A percentile compares a stretch with the other conserved stretches of the same genome.
Conservation (phyloP, 2,888 invertebrate species). For the Poecilobothrus nobilitatus region DNA sequence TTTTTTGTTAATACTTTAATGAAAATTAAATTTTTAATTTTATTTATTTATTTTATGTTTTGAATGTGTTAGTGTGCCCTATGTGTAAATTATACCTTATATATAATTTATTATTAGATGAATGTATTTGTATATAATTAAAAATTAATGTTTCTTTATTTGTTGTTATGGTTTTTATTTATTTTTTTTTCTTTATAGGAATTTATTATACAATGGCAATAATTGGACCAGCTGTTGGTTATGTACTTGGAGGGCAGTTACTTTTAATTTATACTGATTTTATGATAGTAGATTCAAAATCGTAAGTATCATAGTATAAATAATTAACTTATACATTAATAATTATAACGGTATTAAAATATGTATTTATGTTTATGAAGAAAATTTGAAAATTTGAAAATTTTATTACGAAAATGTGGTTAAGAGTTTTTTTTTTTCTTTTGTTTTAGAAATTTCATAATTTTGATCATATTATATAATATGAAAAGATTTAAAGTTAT, state of each 20-base stretch:
- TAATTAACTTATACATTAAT: no score
- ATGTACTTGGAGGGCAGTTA: constrained; percentile 75
- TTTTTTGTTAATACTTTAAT: not conserved
- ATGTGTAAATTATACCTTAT: not conserved
- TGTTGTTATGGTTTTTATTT: constrained; percentile 8
- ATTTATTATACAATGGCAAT: constrained; percentile 77
- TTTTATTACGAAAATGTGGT: no score
- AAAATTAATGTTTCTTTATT: no score
- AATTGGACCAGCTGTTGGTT: constrained; percentile 75
- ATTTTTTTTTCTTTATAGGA: constrained; percentile 44
- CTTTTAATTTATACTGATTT: constrained; percentile 70
- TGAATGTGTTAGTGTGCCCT: no score
- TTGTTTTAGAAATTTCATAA: no score
- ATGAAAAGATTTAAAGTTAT: no score
- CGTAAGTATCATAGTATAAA: constrained; percentile 48
- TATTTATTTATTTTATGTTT: no score
- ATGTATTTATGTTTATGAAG: no score
- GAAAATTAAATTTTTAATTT: constrained; percentile 2
- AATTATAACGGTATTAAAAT: no score
- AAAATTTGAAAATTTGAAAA: no score
- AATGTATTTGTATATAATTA: not conserved
- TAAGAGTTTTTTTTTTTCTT: no score
- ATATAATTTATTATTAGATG: not conserved
- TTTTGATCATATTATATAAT: no score
- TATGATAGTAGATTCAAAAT: constrained; percentile 51